Evolutionary conservation across 2,113 vertebrate genomes (phyloP).

Genomic region (Fulmarus glacialis): DNA sequence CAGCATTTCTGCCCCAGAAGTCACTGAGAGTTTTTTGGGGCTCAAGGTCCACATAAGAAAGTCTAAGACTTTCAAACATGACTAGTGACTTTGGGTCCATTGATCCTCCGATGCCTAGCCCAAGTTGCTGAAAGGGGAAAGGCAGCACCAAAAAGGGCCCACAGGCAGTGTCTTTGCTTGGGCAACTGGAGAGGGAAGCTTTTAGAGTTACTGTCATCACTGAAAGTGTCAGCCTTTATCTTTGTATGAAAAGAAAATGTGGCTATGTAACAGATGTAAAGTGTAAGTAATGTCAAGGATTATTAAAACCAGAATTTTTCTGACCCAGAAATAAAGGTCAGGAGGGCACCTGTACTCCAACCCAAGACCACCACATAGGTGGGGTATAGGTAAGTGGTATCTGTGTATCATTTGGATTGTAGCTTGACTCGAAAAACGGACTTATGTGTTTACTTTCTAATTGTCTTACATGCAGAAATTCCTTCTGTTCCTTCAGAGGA

Average conservation of each 20-base stretch:
- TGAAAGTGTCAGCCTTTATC: background rate
- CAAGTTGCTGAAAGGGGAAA: background rate
- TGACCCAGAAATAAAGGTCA: background rate
- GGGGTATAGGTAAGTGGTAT: background rate
- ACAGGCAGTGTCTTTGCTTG: background rate
- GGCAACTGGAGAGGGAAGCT: background rate
- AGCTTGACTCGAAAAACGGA: background rate
- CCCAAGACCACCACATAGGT: background rate
- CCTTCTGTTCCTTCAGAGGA: constrained; percentile 29
- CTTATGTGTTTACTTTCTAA: background rate
- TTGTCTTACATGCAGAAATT: constrained; percentile 9
- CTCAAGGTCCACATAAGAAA: background rate
- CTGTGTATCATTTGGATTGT: background rate
- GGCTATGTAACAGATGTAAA: background rate
- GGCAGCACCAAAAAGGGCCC: background rate
- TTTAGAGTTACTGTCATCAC: background rate
- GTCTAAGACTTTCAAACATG: background rate
- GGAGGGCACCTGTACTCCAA: background rate
- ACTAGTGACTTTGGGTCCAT: background rate
- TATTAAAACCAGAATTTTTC: background rate
- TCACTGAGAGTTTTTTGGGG: background rate
- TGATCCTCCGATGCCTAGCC: background rate
- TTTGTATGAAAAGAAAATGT: background rate
- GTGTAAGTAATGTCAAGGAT: background rate
- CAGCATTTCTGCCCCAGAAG: background rate